phyloP scores from a whole-genome alignment of 2,797 vertebrate species.

The Centropyge bicolor region DNA sequence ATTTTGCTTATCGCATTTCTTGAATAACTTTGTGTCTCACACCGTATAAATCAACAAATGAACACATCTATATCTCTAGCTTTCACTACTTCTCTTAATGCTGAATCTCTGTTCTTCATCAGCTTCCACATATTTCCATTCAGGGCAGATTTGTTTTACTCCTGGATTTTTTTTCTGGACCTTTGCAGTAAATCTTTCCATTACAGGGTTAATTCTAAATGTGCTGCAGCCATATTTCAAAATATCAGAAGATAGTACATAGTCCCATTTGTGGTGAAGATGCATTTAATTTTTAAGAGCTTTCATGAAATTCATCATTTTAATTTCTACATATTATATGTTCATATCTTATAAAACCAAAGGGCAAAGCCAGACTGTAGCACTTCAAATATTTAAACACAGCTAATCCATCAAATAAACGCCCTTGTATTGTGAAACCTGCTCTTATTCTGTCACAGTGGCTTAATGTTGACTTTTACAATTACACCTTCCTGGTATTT shows the following conservation, averaged over 20 bases:
- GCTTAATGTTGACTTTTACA: conserved; percentile 61
- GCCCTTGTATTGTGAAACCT: conserved; percentile 63
- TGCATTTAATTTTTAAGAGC: neutral
- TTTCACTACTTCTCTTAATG: neutral
- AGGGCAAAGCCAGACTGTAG: conserved; percentile 32
- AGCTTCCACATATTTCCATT: conserved; percentile 1
- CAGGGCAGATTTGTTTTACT: neutral
- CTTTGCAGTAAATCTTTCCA: neutral
- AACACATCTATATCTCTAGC: neutral
- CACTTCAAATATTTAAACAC: conserved; percentile 34
- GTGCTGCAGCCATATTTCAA: neutral
- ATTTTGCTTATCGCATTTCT: neutral
- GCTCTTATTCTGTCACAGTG: conserved; percentile 50
- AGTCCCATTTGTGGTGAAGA: neutral
- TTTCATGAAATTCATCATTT: neutral
- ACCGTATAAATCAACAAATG: neutral
- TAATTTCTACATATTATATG: neutral
- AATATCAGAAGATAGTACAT: neutral
- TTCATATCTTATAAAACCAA: conserved; percentile 9
- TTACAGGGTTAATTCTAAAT: neutral
- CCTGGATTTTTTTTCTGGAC: neutral
- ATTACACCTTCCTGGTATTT: conserved; percentile 54
- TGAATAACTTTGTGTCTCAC: neutral
- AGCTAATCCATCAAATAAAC: conserved; percentile 53
- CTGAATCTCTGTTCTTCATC: neutral